Conservation (phyloP, 1,140 invertebrate genomes). For the Apocrypta bakeri region DNA sequence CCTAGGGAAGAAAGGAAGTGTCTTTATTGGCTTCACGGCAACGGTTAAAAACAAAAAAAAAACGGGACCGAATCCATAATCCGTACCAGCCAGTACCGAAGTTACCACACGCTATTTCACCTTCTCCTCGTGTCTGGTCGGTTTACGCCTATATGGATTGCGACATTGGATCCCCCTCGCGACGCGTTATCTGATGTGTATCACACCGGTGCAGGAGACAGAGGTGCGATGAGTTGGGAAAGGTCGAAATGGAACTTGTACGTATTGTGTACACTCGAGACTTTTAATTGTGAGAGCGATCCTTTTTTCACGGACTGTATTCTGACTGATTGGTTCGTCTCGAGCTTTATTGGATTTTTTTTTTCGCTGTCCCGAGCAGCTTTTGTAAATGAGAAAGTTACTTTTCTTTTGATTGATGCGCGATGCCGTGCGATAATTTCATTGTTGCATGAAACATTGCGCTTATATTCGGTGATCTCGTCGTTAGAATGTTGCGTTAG, state of each 20-base stretch:
- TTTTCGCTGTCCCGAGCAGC: too few species aligned
- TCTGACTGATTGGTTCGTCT: neutral
- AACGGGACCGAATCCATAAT: conserved; percentile 60
- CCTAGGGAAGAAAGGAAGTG: conserved; percentile 19
- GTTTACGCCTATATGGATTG: conserved; percentile 52
- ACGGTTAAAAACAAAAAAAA: conserved; percentile 40
- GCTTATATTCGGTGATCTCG: too few species aligned
- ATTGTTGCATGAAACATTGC: neutral
- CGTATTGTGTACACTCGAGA: neutral
- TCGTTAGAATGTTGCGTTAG: too few species aligned
- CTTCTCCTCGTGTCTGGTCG: conserved; percentile 35
- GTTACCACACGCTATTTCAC: conserved; percentile 25
- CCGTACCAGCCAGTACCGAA: conserved; percentile 59
- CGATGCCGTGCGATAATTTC: neutral
- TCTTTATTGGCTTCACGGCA: conserved; percentile 59
- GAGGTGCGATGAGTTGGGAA: too few species aligned
- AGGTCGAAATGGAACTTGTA: too few species aligned
- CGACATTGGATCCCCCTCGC: neutral
- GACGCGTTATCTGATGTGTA: neutral
- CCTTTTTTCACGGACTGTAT: conserved; percentile 5
- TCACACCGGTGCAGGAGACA: neutral
- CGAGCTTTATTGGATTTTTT: too few species aligned
- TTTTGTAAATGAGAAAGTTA: neutral
- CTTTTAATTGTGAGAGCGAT: conserved; percentile 1
- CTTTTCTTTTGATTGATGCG: conserved; percentile 13